Evolutionary conservation across 2,888 invertebrate species (phyloP).

Genomic region (Leptinotarsa peninsularis): DNA sequence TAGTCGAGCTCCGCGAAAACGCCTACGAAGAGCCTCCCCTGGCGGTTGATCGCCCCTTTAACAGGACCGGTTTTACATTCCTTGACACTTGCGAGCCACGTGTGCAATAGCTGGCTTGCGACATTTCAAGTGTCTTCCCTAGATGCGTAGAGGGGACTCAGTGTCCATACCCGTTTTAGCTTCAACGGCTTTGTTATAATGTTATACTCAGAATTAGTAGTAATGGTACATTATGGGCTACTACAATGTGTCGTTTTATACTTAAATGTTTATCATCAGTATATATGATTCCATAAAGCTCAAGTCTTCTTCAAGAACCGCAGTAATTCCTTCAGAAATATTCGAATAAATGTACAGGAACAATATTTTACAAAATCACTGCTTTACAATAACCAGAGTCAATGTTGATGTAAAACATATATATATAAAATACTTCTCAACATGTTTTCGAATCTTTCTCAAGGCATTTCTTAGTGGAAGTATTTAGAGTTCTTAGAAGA

Average conservation of each 20-base stretch:
- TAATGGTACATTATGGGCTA: constrained; percentile 41
- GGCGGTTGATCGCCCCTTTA: constrained; percentile 56
- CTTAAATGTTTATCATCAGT: constrained; percentile 32
- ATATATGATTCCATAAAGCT: constrained; percentile 27
- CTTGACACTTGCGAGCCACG: constrained; percentile 59
- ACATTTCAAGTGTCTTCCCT: constrained; percentile 64
- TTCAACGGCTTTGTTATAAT: constrained; percentile 54
- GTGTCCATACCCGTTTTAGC: constrained; percentile 44
- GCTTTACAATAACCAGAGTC: neutral
- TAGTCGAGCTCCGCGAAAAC: constrained; percentile 15
- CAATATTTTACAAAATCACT: neutral
- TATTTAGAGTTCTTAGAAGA: neutral
- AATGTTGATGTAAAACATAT: neutral
- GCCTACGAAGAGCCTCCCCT: constrained; percentile 44
- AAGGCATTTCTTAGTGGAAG: too few relatives aligned
- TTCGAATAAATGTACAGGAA: neutral
- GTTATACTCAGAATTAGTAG: constrained; percentile 43
- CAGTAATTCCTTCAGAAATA: neutral
- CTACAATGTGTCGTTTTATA: constrained; percentile 49
- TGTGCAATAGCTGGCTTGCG: constrained; percentile 56
- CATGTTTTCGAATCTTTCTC: neutral
- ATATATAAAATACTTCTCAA: neutral
- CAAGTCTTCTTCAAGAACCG: neutral
- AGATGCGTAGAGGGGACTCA: constrained; percentile 46
- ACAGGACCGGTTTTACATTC: constrained; percentile 61